Percentiles rank a stretch among this genome's conserved stretches.
Conservation (phyloP, 1,140 invertebrate genomes). For the Thaumatotibia leucotreta region DNA sequence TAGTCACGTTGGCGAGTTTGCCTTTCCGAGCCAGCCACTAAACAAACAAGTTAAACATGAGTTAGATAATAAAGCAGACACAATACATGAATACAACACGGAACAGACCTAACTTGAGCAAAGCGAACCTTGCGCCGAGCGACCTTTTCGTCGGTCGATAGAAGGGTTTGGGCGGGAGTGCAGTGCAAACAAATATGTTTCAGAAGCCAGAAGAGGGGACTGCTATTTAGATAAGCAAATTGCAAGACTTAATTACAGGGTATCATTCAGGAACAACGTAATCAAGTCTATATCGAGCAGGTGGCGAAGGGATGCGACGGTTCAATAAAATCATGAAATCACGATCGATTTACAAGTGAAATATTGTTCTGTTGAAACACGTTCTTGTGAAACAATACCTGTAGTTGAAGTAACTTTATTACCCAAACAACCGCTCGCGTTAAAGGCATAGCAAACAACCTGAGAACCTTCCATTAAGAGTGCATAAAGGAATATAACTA, state of each 20-base stretch:
- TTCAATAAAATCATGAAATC: not conserved
- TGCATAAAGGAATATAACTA: conserved; percentile 60
- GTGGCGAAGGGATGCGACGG: not conserved
- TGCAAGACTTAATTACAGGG: conserved; percentile 6
- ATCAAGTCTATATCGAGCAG: not conserved
- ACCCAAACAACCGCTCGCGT: conserved; percentile 31
- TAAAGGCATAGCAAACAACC: conserved; percentile 48
- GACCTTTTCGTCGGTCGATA: conserved; percentile 13
- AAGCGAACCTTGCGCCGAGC: not conserved
- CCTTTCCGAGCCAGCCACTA: not conserved
- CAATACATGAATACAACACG: conserved; percentile 7
- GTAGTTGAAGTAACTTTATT: conserved; percentile 15
- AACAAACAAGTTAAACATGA: not conserved
- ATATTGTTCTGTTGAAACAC: conserved; percentile 1
- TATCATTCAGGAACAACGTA: not conserved
- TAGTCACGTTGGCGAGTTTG: not conserved
- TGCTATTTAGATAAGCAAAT: conserved; percentile 14
- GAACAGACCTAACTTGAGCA: not conserved
- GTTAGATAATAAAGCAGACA: conserved; percentile 4
- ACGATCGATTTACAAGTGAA: conserved; percentile 6
- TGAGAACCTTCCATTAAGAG: conserved; percentile 52
- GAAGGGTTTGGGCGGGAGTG: conserved; percentile 8
- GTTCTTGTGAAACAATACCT: conserved; percentile 5
- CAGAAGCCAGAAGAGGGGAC: not conserved
- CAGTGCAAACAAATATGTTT: conserved; percentile 14